Evolutionary conservation across 2,113 vertebrate species (phyloP), one percentile per base, ranked within the genome.

Genomic region (Poeciliopsis turrubarensis): DNA sequence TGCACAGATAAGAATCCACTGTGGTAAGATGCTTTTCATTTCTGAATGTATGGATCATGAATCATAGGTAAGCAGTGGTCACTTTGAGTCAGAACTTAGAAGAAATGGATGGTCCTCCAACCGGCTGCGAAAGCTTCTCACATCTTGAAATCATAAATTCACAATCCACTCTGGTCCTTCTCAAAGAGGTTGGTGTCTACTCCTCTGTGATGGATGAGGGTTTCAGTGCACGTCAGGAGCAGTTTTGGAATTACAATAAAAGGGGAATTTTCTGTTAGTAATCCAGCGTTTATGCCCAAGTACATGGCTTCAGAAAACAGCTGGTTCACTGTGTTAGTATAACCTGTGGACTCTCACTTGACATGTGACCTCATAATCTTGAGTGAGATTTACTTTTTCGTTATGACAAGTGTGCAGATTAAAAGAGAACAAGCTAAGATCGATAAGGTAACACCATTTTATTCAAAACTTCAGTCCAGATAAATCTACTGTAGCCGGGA

Each of bases 121-220:
- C 66, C 60, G 78, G 72, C 60, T 54, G 75, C 84, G 78, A 86
- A 75, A 9, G 73, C 66, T 29, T 66, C 64, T 85, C 77, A 85
- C 88, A 92, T 91, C 88, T 89, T 91, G 88, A 92, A 90, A 75
- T 87, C 77, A 85, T 90, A 89, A 89, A 90, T 85, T 81, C 74
- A 37, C 72, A 75, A 74, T 87, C 81, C 75, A 68, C 73, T 69
- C 77, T 32, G 66, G 71, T 75, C 68, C 70, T 31, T 79, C 67
- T 80, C 47, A 78, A 66, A 86, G 81, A 64, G 60, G 31, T 0
- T 22, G 12, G 60, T 1, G 39, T 76, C 65, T 27, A 13, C 85
- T 86, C 72, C 72, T 83, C 75, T 60, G 22, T 87, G 87, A 90
- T 76, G 77, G 77, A 89, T 84, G 86, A 74, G 9, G 76, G 74